Evolutionary conservation across 2,797 vertebrate species (phyloP).

Genomic region (Takifugu rubripes): DNA sequence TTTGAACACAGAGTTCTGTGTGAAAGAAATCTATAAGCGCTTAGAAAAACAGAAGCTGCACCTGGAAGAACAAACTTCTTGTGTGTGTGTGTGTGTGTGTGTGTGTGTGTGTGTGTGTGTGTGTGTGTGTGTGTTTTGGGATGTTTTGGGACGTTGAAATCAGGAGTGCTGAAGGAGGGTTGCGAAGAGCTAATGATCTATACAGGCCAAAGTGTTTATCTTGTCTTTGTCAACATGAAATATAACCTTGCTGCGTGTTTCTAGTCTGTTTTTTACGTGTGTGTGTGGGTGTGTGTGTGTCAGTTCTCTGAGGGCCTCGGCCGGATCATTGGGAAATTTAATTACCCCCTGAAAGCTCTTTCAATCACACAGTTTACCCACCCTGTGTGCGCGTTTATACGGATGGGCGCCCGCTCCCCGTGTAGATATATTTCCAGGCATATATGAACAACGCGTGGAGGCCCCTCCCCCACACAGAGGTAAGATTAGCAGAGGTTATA

Average conservation of each 20-base stretch:
- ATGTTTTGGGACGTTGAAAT: not conserved
- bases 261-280: conserved; percentile 1
- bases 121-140: not conserved
- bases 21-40: not conserved
- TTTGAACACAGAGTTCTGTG: too few relatives aligned
- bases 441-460: conserved; percentile 33
- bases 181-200: conserved; percentile 62
- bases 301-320: conserved; percentile 62
- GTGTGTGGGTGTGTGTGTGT: conserved; percentile 22
- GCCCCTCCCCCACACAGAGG: conserved; percentile 35
- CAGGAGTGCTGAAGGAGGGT: conserved; percentile 50
- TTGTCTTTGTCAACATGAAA: conserved; percentile 72
- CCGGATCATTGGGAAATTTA: conserved; percentile 78
- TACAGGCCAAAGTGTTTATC: conserved; percentile 69
- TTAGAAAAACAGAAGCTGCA: not conserved
- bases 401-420: conserved; percentile 9
- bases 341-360: conserved; percentile 80
- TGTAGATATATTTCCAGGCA: conserved; percentile 19
- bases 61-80: conserved; percentile 1
- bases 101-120: conserved; percentile 1
- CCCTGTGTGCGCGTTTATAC: conserved; percentile 40
- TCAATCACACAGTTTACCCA: conserved; percentile 76
- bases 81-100: conserved; percentile 4
- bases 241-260: conserved; percentile 37
- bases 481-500: conserved; percentile 56